Evolutionary conservation across 35 echinoderm and acorn worm species (phyloP).

Genomic region (Heliocidaris tuberculata): DNA sequence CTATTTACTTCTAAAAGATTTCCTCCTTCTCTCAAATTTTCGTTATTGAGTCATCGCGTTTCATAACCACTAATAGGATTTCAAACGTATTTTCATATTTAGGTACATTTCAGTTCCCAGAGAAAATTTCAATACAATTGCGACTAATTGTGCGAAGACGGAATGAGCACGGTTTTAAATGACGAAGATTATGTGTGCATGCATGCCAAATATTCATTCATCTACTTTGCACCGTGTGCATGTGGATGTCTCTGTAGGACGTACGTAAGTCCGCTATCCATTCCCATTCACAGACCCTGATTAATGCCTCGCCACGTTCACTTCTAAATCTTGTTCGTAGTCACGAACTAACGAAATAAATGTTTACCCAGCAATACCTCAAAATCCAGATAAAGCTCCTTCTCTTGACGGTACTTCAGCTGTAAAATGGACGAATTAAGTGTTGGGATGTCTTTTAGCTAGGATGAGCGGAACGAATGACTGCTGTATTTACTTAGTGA

Average conservation of each 20-base stretch:
- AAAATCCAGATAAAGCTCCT: slow-evolving; percentile 15
- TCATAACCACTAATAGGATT: too few species aligned
- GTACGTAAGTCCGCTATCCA: background rate
- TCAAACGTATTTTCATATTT: too few species aligned
- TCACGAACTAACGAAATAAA: slow-evolving; percentile 18
- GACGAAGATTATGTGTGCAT: background rate
- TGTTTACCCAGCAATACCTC: background rate
- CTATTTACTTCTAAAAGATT: too few species aligned
- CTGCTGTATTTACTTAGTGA: background rate
- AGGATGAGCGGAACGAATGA: background rate
- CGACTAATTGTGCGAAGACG: background rate
- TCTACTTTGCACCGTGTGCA: background rate
- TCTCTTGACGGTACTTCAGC: slow-evolving; percentile 7
- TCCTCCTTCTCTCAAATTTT: too few species aligned
- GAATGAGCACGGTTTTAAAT: background rate
- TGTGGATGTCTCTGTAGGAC: background rate
- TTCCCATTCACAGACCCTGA: background rate
- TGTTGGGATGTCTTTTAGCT: background rate
- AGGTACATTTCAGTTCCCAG: too few species aligned
- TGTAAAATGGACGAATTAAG: background rate
- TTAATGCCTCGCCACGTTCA: background rate
- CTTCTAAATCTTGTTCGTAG: background rate
- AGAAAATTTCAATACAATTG: background rate
- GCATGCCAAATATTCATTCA: slow-evolving; percentile 16
- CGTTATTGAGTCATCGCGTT: too few species aligned